Conservation (phyloP, 2,888 invertebrate genomes). For the Tribolium freemani region DNA sequence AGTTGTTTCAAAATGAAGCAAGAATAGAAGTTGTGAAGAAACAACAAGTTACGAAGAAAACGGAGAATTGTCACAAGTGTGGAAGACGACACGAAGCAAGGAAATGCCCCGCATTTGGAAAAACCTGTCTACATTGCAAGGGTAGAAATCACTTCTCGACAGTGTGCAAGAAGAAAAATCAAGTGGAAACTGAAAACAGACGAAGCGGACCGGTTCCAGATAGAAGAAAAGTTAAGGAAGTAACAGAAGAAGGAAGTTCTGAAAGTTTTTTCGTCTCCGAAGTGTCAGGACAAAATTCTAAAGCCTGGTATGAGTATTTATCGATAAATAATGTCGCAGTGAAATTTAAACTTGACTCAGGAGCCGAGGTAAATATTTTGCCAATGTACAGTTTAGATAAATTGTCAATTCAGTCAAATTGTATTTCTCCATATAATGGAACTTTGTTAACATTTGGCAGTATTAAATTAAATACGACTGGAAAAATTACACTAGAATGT, state of each 20-base stretch:
- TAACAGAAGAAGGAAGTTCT: not conserved
- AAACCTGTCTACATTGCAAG: slow-evolving; percentile 29
- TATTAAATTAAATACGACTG: not conserved
- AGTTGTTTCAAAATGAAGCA: not conserved
- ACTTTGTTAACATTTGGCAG: slow-evolving; percentile 6
- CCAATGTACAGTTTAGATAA: not conserved
- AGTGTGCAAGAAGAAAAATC: slow-evolving; percentile 28
- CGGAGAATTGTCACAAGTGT: slow-evolving; percentile 36
- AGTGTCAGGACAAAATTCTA: not conserved
- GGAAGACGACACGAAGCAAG: slow-evolving; percentile 30
- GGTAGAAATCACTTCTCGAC: slow-evolving; percentile 41
- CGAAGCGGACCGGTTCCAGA: not conserved
- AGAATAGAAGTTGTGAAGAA: slow-evolving; percentile 7
- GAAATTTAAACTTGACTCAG: slow-evolving; percentile 40
- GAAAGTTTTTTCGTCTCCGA: not conserved
- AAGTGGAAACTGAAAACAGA: not conserved
- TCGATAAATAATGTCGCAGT: not conserved
- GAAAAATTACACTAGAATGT: slow-evolving; percentile 17
- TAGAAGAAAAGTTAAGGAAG: not conserved
- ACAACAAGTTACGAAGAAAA: slow-evolving; percentile 2
- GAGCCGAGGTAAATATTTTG: slow-evolving; percentile 37
- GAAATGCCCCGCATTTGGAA: slow-evolving; percentile 45
- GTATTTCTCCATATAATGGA: not conserved
- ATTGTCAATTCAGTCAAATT: too few relatives aligned
- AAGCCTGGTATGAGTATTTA: slow-evolving; percentile 2